Evolutionary conservation across 2,113 vertebrate species (phyloP), one percentile per base, ranked within the genome.

Genomic region (Pandion haliaetus): DNA sequence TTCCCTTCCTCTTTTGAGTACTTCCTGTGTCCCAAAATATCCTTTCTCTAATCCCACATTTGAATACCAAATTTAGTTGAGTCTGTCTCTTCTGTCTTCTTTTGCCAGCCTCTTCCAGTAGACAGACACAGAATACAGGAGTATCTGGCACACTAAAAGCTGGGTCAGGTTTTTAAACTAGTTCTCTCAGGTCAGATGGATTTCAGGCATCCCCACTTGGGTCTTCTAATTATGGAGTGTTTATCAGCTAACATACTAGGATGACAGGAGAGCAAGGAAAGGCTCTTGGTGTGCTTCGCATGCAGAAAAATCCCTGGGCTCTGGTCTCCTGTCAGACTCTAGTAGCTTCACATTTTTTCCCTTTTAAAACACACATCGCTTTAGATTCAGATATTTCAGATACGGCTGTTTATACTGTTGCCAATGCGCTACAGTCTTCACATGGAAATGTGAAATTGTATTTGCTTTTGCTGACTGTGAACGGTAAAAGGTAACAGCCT

Each of bases 181-280:
- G 9, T 67, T 96, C 82, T 78, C 84, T 89, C 15, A 26, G 86
- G 92, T 92, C 96, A 87, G 86, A 95, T 94, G 70, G 93, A 77
- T 95, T 97, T 97, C 93, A 95, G 96, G 47, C 88, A 95, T 94
- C 66, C 86, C 74, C 66, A 69, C 73, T 95, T 91, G 73, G 81
- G 91, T 82, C 83, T 94, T 96, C 95, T 95, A 97, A 97, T 97
- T 97, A 87, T 94, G 93, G 96, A 95, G 67, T 17, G 0, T 90
- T 97, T 97, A 97, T 97, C 97, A 97, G 95, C 54, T 66, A 81
- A 52, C 89, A 34, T 82, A 19, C 54, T 84, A 32, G 78, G 66
- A 34, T 92, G 91, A 65, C 82, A 91, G 78, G 65, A 67, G 85
- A 79, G 82, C 86, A 88, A 85, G 90, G 94, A 72, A 93, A 82